phyloP scores from a whole-genome alignment of 2,888 invertebrate species.

The Drosophila putrida region DNA sequence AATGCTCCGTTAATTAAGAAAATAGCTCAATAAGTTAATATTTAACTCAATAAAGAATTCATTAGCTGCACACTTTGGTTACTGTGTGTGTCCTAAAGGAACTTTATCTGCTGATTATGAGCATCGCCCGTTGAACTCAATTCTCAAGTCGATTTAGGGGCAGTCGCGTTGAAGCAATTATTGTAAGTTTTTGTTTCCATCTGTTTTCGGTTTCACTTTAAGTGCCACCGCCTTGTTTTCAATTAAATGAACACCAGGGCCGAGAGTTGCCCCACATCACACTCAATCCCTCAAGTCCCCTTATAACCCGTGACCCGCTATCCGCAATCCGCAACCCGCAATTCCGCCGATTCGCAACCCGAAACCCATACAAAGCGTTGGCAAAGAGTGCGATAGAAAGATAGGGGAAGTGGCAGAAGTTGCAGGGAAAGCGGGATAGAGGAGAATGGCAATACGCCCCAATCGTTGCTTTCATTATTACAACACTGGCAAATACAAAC shows the following conservation, averaged over 20 bases:
- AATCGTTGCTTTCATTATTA: slow-evolving; percentile 78
- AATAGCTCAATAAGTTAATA: slow-evolving; percentile 44
- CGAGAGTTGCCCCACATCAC: slow-evolving; percentile 3
- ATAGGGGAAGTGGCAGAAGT: neutral
- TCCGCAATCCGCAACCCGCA: slow-evolving; percentile 28
- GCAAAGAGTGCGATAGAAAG: slow-evolving; percentile 7
- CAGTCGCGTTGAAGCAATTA: slow-evolving; percentile 55
- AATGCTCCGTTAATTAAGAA: slow-evolving; percentile 44
- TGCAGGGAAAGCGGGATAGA: neutral
- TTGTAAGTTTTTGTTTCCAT: slow-evolving; percentile 75
- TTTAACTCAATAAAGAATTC: slow-evolving; percentile 67
- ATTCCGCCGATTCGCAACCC: slow-evolving; percentile 39
- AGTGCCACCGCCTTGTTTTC: slow-evolving; percentile 72
- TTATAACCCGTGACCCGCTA: slow-evolving; percentile 37
- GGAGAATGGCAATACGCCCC: slow-evolving; percentile 47
- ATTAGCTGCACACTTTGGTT: slow-evolving; percentile 54
- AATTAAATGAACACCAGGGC: slow-evolving; percentile 71
- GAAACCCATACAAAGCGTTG: slow-evolving; percentile 42
- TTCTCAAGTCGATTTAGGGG: slow-evolving; percentile 48
- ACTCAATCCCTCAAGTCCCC: neutral
- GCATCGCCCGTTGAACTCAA: slow-evolving; percentile 38
- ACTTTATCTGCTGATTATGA: slow-evolving; percentile 56
- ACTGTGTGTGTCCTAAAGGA: slow-evolving; percentile 20
- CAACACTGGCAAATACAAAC: slow-evolving; percentile 68
- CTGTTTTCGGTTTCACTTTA: slow-evolving; percentile 74